Conservation (phyloP, 2,797 vertebrate genomes). For the Myripristis jacobus region DNA sequence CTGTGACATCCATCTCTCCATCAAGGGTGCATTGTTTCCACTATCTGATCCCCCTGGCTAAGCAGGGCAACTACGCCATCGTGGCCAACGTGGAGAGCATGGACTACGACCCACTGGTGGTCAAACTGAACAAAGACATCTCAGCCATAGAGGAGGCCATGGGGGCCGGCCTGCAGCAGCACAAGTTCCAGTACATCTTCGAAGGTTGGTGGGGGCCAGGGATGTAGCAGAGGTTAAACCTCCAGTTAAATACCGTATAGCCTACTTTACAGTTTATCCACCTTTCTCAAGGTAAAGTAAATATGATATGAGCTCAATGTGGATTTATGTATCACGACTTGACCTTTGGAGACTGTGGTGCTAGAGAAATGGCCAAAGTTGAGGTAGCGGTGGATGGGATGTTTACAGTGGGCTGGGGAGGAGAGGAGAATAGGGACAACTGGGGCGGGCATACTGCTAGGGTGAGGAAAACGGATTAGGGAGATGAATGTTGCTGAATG, state of each 20-base stretch:
- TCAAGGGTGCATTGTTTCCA: constrained; percentile 97
- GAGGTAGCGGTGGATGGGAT: neutral
- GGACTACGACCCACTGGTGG: constrained; percentile 97
- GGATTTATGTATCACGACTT: neutral
- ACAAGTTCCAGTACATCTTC: constrained; percentile 99
- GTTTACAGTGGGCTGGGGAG: neutral
- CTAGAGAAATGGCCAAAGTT: neutral
- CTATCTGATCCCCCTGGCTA: constrained; percentile 95
- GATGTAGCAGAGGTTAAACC: neutral
- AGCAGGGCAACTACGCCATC: constrained; percentile 97
- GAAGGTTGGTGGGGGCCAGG: constrained; percentile 86
- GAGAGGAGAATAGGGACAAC: neutral
- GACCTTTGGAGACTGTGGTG: neutral
- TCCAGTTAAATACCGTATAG: neutral
- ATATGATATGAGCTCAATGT: neutral
- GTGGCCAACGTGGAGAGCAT: constrained; percentile 99
- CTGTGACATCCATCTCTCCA: constrained; percentile 68
- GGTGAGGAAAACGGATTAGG: neutral
- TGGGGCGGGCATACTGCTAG: too few species aligned
- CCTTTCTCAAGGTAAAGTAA: neutral
- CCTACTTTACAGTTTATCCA: neutral
- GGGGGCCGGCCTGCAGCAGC: constrained; percentile 94
- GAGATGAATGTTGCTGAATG: neutral
- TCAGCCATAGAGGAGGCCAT: constrained; percentile 96
- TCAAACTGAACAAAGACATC: constrained; percentile 98